Evolutionary conservation across 2,888 invertebrate genomes (phyloP).

Genomic region (Polymixis flavicincta): DNA sequence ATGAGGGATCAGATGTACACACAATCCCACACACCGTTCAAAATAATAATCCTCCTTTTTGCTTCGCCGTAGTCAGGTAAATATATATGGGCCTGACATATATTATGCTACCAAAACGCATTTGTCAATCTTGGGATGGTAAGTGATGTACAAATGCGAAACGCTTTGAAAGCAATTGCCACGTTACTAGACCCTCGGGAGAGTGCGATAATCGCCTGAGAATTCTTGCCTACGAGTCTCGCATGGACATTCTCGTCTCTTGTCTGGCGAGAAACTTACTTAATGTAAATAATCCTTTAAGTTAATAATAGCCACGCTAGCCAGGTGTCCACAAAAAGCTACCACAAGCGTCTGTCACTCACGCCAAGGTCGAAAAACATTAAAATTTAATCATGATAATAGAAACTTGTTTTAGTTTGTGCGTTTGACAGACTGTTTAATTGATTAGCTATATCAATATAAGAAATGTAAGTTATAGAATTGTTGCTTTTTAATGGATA

Average conservation of each 20-base stretch:
- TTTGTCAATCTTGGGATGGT: background rate
- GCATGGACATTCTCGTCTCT: background rate
- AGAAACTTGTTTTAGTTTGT: constrained; percentile 50
- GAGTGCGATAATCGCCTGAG: background rate
- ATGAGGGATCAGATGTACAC: too few species aligned
- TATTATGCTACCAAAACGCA: background rate
- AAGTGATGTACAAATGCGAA: background rate
- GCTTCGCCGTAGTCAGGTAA: too few species aligned
- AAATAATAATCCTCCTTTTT: too few species aligned
- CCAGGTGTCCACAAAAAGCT: constrained; percentile 62
- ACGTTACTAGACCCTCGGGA: background rate
- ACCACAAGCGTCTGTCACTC: constrained; percentile 49
- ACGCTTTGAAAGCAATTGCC: too few species aligned
- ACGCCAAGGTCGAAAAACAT: constrained; percentile 63
- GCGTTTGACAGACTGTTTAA: constrained; percentile 27
- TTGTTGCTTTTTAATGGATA: constrained; percentile 5
- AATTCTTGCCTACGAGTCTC: background rate
- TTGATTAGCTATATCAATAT: constrained; percentile 36
- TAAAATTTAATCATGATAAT: constrained; percentile 51
- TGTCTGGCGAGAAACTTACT: background rate
- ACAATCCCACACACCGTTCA: too few species aligned
- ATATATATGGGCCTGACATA: too few species aligned
- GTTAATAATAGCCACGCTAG: constrained; percentile 47
- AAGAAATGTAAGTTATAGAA: constrained; percentile 1
- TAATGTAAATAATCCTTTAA: constrained; percentile 12